A percentile compares a stretch with the other conserved stretches of the same genome.
These are phyloP conservation scores for Cyrtonyx montezumae DNA, from an alignment of 2,113 vertebrate species.

Conservation along the genomic window DNA sequence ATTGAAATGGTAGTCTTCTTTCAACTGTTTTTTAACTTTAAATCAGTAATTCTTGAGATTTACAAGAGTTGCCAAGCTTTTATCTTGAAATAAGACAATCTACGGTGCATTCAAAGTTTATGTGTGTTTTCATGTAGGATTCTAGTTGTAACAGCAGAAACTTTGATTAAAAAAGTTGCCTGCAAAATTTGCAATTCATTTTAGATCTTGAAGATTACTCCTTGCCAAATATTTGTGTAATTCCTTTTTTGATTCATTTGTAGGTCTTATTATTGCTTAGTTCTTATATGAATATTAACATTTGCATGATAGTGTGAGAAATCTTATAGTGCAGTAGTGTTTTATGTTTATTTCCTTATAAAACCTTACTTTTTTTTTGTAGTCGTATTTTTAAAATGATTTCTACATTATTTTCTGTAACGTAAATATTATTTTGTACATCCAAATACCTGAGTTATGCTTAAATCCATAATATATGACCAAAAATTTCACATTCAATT, in stretches of 20 bases:
- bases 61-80: not conserved
- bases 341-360: not conserved
- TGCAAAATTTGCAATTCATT: not conserved
- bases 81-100: not conserved
- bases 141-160: not conserved
- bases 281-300: not conserved
- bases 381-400: fast-evolving
- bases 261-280: not conserved
- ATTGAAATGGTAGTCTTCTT: not conserved
- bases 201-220: not conserved
- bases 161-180: not conserved
- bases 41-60: not conserved
- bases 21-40: not conserved
- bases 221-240: not conserved
- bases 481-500: not conserved
- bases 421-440: not conserved
- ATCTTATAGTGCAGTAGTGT: too few relatives aligned
- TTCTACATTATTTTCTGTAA: not conserved
- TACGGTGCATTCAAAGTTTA: not conserved
- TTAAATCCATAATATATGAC: fast-evolving
- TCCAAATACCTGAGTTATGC: not conserved
- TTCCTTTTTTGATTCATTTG: not conserved
- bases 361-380: not conserved
- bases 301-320: not conserved
- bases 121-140: not conserved